These are phyloP conservation scores for Recurvirostra avosetta DNA, from an alignment of 2,113 vertebrate species.

Conservation along the genomic window DNA sequence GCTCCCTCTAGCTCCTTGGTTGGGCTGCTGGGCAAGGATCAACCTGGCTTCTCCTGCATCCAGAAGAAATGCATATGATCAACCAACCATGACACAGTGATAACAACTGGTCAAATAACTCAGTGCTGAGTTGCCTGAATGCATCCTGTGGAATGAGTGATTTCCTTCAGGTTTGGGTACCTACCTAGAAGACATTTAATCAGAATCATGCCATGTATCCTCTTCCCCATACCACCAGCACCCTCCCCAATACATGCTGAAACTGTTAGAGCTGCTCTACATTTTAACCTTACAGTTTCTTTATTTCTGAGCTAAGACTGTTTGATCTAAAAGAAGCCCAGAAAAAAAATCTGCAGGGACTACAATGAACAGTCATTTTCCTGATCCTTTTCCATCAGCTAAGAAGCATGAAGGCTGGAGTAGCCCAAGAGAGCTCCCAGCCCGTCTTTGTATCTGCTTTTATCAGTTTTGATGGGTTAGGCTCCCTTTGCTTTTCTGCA, in stretches of 20 bases:
- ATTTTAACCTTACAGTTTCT: not conserved
- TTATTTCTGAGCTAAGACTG: not conserved
- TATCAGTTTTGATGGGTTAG: not conserved
- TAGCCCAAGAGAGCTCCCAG: not conserved
- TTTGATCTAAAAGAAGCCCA: not conserved
- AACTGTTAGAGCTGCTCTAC: not conserved
- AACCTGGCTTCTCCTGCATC: not conserved
- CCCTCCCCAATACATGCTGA: not conserved
- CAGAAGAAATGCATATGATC: not conserved
- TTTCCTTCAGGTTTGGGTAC: not conserved
- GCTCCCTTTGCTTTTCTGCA: not conserved
- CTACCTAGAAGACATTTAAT: not conserved
- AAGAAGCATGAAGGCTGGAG: not conserved
- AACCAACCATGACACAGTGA: not conserved
- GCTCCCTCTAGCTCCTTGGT: not conserved
- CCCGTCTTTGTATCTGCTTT: not conserved
- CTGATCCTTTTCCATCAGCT: not conserved
- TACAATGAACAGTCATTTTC: not conserved
- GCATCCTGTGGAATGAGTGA: not conserved
- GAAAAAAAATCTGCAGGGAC: not conserved
- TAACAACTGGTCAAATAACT: not conserved
- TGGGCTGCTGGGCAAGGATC: not conserved
- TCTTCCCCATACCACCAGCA: not conserved
- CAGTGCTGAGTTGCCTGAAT: not conserved
- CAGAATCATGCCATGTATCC: not conserved